Base-by-base conservation (phyloP, 2,113 vertebrate genomes). In the Suricata suricatta region DNA sequence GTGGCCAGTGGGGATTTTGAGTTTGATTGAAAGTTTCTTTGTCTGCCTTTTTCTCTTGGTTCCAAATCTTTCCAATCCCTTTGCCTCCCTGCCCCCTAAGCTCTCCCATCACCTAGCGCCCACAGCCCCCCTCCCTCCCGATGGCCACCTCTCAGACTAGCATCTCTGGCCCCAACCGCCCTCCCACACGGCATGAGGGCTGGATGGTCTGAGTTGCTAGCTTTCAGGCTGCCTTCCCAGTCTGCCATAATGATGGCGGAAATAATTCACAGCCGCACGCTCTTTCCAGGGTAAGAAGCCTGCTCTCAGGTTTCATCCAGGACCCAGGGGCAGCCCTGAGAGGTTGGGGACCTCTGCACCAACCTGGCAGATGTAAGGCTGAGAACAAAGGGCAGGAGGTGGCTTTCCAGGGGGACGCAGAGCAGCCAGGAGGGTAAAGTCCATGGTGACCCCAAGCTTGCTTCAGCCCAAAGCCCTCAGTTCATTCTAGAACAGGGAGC, bases 1-100 rank as follows among this genome's bases (percentile, higher is more conserved):
- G 97, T 90, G 35, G 97, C 96, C 95, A 15, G 89, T 91, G 95
- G 93, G 96, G 97, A 98, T 98, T 98, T 97, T 79, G 93, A 98
- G 96, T 98, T 98, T 98, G 98, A 98, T 98, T 98, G 98, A 98
- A 98, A 98, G 98, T 98, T 98, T 97, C 96, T 97, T 98, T 98
- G 98, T 98, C 97, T 95, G 94, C 80, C 80, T 96, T 98, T 96
- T 93, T 96, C 88, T 77, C 93, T 95, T 71, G 88, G 66, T 80
- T 97, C 96, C 96, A 96, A 96, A 98, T 95, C 97, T 96, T 95
- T 90, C 96, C 97, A 98, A 96, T 97, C 95, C 94, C 93, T 38
- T 79, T 91, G 90, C 74, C 84, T 97, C 90, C 72, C 97, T 87
- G 90, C 92, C 90, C 96, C 90, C 92, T 90, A 90, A 96, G 92